Base-by-base conservation (phyloP, 2,797 vertebrate genomes). In the Myoxocephalus aenaeus region DNA sequence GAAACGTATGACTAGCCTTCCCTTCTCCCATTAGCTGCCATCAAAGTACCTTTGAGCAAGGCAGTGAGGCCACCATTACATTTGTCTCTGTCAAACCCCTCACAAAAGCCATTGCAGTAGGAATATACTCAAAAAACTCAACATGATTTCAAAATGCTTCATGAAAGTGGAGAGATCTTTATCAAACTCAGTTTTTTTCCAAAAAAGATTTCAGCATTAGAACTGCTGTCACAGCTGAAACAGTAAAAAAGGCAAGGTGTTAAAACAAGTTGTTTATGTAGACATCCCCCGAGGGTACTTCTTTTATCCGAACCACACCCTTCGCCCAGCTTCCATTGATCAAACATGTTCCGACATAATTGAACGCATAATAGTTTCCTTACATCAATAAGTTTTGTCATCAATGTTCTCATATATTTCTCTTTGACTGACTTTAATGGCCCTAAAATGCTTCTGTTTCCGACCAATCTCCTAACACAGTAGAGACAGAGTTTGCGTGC, bases 231-330 rank as follows among this genome's bases (percentile, higher is more conserved):
- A 54, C n/a, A 50, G 20, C 67, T 79, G 9, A 61, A 71, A 40
- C 10, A 14, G 22, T 8, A 17, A 36, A 42, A 61, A 70, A 38
- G 11, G 5, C 2, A 65, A 65, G 25, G 18, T 59, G 70, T 81
- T 82, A 36, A 50, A 87, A 81, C 80, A 87, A 65, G 64, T 66
- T 44, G 53, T 61, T 87, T 74, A 64, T 79, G 4, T 22, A 79
- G 40, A 81, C 56, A 20, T 48, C 42, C 56, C 79, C 71, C 0
- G 1, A 63, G 78, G 87, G 63, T 29, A 63, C 20, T 29, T 70
- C 58, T 82, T 44, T 84, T 50, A 53, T 59, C 11, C 1, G 8
- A 68, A 70, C 75, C 73, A 65, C 82, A 63, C 73, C 81, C 22
- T 13, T 38, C 4, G 14, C 58, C 46, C 8, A 4, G n/a, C 44